These are phyloP conservation scores for Malacoraja senta DNA, from an alignment of 2,797 vertebrate genomes.

Conservation along the genomic window DNA sequence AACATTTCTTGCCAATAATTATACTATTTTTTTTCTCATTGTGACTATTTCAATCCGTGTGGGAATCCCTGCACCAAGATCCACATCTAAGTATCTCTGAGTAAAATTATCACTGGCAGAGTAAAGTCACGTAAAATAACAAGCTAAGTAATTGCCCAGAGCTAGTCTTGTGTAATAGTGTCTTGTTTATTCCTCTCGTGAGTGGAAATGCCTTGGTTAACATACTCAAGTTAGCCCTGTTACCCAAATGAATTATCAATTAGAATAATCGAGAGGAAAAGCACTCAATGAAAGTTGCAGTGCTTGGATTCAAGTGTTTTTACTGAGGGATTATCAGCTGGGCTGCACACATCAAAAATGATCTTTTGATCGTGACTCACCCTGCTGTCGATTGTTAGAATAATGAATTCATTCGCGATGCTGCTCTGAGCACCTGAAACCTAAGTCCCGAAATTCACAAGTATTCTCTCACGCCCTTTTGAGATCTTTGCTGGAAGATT, in stretches of 20 bases:
- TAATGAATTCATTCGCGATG: neutral
- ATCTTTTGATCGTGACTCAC: neutral
- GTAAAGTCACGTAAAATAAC: neutral
- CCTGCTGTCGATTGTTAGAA: neutral
- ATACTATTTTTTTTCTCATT: neutral
- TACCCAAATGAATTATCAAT: neutral
- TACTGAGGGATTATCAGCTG: neutral
- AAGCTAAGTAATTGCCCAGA: neutral
- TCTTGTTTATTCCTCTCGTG: neutral
- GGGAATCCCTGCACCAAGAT: neutral
- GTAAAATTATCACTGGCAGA: neutral
- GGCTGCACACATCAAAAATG: too few species aligned
- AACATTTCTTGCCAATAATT: neutral
- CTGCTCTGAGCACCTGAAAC: neutral
- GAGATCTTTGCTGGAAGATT: neutral
- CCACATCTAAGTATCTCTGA: neutral
- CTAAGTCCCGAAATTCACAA: neutral
- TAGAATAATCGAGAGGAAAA: neutral
- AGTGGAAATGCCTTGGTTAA: neutral
- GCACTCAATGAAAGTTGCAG: neutral
- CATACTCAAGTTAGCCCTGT: neutral
- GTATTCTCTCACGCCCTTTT: neutral
- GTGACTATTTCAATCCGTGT: neutral
- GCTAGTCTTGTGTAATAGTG: neutral
- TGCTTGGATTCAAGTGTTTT: neutral